Base-by-base conservation (phyloP, 2,797 vertebrate genomes). In the Tolypeutes matacus region DNA sequence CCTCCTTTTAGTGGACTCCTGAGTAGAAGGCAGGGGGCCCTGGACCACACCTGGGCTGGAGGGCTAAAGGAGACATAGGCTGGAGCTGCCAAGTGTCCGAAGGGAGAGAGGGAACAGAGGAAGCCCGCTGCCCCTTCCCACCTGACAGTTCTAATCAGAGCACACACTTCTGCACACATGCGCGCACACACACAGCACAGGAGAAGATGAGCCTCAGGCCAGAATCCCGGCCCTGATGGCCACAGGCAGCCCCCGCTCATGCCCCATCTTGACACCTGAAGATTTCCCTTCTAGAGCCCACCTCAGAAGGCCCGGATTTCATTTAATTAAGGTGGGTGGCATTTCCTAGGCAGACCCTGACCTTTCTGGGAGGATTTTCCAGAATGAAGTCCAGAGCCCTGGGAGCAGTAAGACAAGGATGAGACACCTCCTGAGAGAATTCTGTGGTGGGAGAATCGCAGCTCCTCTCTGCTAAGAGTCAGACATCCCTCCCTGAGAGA, bases 331-430 rank as follows among this genome's bases (percentile, higher is more conserved):
- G 39, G 21, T 77, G 15, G n/a, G 31, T 9, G 9, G 23, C 17
- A 51, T 91, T 49, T 64, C 53, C 51, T 70, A 64, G n/a, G n/a
- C 64, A 1, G 13, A 17, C 58, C 51, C 11, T 93, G 70, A 60
- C 49, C 64, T 90, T 90, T 92, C 56, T 60, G 58, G 70, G 56
- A 87, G 46, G 42, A 76, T 76, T 93, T 93, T 42, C 86, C 64
- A 51, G 46, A 94, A 92, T 62, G 42, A 95, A 88, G 46, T 51
- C 69, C 69, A 23, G 31, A 92, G 78, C 29, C 62, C 76, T 17
- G 49, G 58, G 17, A 91, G 80, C 58, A 86, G 53, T 60, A 82
- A 90, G 20, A 80, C 29, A 92, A 8, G 25, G 25, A 34, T 75
- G 73, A 90, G 82, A 91, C 2, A 34, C 7, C 31, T 76, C 86